Percentiles rank a stretch among this genome's conserved stretches.
Conservation (phyloP, 2,888 invertebrate genomes). For the Ypsolopha sequella region DNA sequence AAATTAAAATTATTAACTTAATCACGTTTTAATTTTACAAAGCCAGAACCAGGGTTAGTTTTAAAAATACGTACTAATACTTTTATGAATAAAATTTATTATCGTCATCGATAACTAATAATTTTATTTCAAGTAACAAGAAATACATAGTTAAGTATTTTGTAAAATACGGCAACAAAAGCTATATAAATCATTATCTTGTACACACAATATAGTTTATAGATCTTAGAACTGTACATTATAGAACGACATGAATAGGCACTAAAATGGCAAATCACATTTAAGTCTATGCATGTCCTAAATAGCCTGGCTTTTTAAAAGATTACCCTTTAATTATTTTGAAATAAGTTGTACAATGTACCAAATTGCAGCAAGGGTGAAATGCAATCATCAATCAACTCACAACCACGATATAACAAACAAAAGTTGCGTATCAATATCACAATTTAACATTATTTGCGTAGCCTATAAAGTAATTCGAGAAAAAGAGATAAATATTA, state of each 20-base stretch:
- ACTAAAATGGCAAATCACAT: constrained; percentile 64
- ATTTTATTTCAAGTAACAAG: too few species aligned
- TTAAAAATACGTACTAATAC: too few species aligned
- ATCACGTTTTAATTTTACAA: too few species aligned
- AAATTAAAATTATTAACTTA: too few species aligned
- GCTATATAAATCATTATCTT: background rate
- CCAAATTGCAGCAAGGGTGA: too few species aligned
- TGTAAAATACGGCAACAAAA: background rate
- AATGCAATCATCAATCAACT: constrained; percentile 22
- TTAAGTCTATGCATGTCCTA: constrained; percentile 3
- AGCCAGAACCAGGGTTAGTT: too few species aligned
- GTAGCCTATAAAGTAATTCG: background rate
- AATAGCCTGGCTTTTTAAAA: background rate
- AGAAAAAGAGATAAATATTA: background rate
- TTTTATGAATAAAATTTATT: too few species aligned
- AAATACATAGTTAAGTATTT: too few species aligned
- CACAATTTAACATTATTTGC: background rate
- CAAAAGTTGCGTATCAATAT: constrained; percentile 19
- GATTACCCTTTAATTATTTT: constrained; percentile 24
- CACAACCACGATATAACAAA: constrained; percentile 54
- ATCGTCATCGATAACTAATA: too few species aligned
- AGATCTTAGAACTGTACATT: background rate
- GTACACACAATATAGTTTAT: background rate
- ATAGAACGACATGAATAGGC: constrained; percentile 49
- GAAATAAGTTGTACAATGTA: constrained; percentile 7